phyloP scores from a whole-genome alignment of 1,140 invertebrate species.

The Leptinotarsa lineolata region DNA sequence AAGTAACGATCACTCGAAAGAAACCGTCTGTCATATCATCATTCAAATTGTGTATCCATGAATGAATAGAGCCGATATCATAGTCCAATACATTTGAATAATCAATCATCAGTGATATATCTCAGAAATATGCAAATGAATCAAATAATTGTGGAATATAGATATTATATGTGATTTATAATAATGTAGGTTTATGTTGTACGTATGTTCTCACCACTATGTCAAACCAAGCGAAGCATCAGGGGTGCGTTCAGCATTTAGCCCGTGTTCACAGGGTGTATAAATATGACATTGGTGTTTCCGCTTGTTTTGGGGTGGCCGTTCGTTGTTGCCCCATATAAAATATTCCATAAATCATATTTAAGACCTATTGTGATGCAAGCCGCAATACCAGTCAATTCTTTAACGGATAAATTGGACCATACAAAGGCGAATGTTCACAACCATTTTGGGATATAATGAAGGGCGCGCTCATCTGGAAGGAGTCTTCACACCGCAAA shows the following conservation, averaged over 20 bases:
- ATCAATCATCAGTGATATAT: constrained; percentile 22
- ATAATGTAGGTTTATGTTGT: constrained; percentile 16
- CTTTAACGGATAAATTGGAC: constrained; percentile 42
- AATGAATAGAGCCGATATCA: not conserved
- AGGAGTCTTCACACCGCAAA: constrained; percentile 23
- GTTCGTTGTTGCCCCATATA: constrained; percentile 38
- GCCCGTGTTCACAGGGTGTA: constrained; percentile 16
- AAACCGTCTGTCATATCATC: too few relatives aligned
- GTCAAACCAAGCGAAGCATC: constrained; percentile 16
- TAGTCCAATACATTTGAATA: not conserved
- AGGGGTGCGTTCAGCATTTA: constrained; percentile 23
- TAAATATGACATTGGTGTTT: constrained; percentile 25
- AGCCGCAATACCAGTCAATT: constrained; percentile 24
- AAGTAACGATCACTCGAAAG: too few relatives aligned
- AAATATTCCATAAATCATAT: constrained; percentile 51
- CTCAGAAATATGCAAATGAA: constrained; percentile 22
- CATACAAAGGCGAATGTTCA: constrained; percentile 32
- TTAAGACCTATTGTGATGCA: constrained; percentile 42
- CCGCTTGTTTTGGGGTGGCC: constrained; percentile 29
- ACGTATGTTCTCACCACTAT: constrained; percentile 30
- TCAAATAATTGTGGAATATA: constrained; percentile 26
- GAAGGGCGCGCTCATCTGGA: constrained; percentile 34
- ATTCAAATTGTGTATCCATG: not conserved
- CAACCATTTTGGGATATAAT: constrained; percentile 21
- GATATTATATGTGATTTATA: constrained; percentile 28